Base-by-base conservation (phyloP, 2,888 invertebrate genomes). In the Spialia ferax region DNA sequence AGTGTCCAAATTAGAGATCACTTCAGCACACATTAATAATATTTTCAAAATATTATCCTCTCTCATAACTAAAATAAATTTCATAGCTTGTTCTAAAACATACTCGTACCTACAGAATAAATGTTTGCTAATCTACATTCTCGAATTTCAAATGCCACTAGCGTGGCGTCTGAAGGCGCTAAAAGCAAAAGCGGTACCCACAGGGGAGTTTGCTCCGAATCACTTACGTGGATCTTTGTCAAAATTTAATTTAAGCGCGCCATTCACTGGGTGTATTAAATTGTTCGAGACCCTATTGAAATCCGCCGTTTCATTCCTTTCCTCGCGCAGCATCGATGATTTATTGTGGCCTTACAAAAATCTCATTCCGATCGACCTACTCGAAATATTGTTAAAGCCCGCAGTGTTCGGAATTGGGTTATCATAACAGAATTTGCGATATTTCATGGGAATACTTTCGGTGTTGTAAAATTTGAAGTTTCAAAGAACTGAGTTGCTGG, bases 241-340 rank as follows among this genome's bases (percentile, higher is more conserved):
- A 29, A 60, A 66, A 66, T 66, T 66, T 66, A 66, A 67, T 67
- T 67, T 67, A 54, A 50, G 29, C 66, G 60, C 38, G 42, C 54
- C 42, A 67, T 67, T 67, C 60, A 61, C 54, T 55, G 60, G 66
- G 54, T 67, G 66, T 67, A 67, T 67, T 67, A 67, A 67, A 67
- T 67, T 67, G 61, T 67, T 55, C 55, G 55, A 29, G 26, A 15
- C 23, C 26, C 60, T 42, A 67, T 67, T 67, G 60, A 67, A 61
- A 48, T 59, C 54, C 61, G 22, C 66, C 55, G 18, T 23, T 65
- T 45, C 45, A 45, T 45, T 50, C 38, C 57, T 52, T 57, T 29
- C 38, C 57, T 52, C 50, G 20, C 26, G 48, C 45, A 55, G 54
- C 60, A 26, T 61, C 55, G 55, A 55, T 66, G 66, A 67, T 67